Percentiles rank a stretch among this genome's conserved stretches.
phyloP scores from a whole-genome alignment of 2,888 invertebrate genomes.

The Candidula unifasciata region DNA sequence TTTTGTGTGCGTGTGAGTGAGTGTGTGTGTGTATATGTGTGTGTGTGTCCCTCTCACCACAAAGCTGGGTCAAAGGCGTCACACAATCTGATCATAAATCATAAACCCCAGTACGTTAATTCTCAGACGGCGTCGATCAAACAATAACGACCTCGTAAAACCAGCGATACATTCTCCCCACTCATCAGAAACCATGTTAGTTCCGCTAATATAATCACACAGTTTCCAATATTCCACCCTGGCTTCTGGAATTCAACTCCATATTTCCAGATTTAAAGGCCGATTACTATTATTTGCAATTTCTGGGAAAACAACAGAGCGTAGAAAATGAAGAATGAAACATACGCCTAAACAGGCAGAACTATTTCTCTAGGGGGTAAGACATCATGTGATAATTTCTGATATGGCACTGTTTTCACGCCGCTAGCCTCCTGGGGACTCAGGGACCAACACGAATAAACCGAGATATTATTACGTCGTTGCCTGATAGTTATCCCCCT shows the following conservation, averaged over 20 bases:
- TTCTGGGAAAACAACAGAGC: slow-evolving; percentile 32
- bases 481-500: slow-evolving; percentile 30
- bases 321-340: slow-evolving; percentile 20
- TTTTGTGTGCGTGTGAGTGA: too few species aligned
- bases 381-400: slow-evolving; percentile 34
- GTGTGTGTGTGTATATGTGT: too few species aligned
- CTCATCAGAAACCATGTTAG: slow-evolving; percentile 29
- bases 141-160: slow-evolving; percentile 29
- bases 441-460: slow-evolving; percentile 29
- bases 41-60: not conserved
- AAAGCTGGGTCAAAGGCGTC: not conserved
- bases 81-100: slow-evolving; percentile 26
- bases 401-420: slow-evolving; percentile 40
- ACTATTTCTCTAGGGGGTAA: slow-evolving; percentile 9
- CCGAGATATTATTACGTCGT: slow-evolving; percentile 45
- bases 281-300: slow-evolving; percentile 41
- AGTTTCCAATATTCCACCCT: slow-evolving; percentile 6
- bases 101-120: slow-evolving; percentile 16
- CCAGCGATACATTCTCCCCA: slow-evolving; percentile 19
- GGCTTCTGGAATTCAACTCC: not conserved
- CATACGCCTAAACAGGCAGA: slow-evolving; percentile 14
- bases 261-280: slow-evolving; percentile 10
- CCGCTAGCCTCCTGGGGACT: slow-evolving; percentile 16
- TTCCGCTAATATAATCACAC: slow-evolving; percentile 41
- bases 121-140: slow-evolving; percentile 35